Evolutionary conservation across 2,888 invertebrate genomes (phyloP), one percentile per base, ranked within the genome.

Genomic region (Drosophila barbarae): DNA sequence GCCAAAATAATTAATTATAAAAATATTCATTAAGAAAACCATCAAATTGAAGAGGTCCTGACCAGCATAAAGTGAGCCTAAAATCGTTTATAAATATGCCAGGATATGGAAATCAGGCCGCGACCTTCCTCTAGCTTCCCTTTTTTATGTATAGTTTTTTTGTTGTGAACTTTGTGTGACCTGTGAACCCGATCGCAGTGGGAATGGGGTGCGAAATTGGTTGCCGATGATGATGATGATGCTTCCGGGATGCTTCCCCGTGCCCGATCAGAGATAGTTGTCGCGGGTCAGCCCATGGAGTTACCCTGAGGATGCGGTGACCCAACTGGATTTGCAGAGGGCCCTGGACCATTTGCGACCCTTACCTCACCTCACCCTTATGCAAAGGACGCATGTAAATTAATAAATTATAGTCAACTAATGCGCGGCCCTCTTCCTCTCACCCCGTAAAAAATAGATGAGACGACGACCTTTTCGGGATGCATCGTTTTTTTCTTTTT

Each of bases 331-430:
- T 51, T 15, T n/a, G 26, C 21, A 12, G 23, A 36, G 39, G 38
- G 35, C 36, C 41, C 44, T 28, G 44, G 15, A 44, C 44, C 44
- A n/a, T 7, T 12, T 18, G 39, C 39, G 39, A 49, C 68, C 65
- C 63, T 26, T 49, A 2, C 18, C 18, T 5, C 1, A 13, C 18
- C 21, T 28, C 56, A 41, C 53, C 64, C 53, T 53, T 47, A 36
- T 46, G 83, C 79, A 79, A 79, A 84, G 83, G 77, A 79, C 85
- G 83, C 74, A 79, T 79, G 83, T 83, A 79, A 79, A 79, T 79
- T 79, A 79, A 79, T 84, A 85, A 84, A 85, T 79, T 79, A 79
- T 83, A 83, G 79, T 71, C 85, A 79, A 79, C 79, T 79, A 79
- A 79, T 79, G 83, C 56, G 65, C 56, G 65, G 50, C 69, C 21